Evolutionary conservation across 37 sponge, comb jelly and placozoan genomes (phyloP).

Genomic region (Ephydatia muelleri): DNA sequence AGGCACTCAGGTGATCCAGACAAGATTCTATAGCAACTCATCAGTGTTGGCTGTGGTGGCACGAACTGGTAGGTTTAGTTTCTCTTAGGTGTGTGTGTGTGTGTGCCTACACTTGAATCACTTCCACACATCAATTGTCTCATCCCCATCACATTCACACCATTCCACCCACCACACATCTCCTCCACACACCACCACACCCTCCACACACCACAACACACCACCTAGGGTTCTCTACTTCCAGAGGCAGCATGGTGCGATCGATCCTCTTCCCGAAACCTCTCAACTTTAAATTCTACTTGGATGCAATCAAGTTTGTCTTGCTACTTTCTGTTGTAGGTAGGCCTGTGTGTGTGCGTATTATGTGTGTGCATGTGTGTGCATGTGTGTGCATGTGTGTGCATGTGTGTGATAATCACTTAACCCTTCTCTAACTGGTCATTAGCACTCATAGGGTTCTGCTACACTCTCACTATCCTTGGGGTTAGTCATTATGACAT

Average conservation of each 20-base stretch:
- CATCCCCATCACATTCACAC: background rate
- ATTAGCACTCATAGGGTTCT: conserved; percentile 9
- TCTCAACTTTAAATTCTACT: conserved; percentile 70
- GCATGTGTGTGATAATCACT: background rate
- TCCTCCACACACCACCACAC: background rate
- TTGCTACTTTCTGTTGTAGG: conserved; percentile 62
- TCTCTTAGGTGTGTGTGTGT: background rate
- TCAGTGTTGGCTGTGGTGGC: conserved; percentile 75
- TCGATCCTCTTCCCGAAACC: conserved; percentile 88
- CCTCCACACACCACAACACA: too few species aligned
- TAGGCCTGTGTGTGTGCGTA: background rate
- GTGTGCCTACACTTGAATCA: background rate
- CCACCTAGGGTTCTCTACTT: conserved; percentile 51
- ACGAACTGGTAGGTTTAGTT: conserved; percentile 46
- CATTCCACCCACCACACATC: background rate
- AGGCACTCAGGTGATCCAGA: conserved; percentile 89
- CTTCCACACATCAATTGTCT: background rate
- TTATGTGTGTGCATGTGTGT: background rate
- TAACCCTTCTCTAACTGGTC: background rate
- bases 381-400: background rate
- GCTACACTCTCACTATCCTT: conserved; percentile 28
- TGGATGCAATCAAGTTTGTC: conserved; percentile 83
- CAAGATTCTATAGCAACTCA: conserved; percentile 50
- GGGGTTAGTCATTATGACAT: conserved; percentile 25
- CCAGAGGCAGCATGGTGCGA: conserved; percentile 77